Evolutionary conservation across 2,888 invertebrate species (phyloP), one percentile per base, ranked within the genome.

Genomic region (Dioctria linearis): DNA sequence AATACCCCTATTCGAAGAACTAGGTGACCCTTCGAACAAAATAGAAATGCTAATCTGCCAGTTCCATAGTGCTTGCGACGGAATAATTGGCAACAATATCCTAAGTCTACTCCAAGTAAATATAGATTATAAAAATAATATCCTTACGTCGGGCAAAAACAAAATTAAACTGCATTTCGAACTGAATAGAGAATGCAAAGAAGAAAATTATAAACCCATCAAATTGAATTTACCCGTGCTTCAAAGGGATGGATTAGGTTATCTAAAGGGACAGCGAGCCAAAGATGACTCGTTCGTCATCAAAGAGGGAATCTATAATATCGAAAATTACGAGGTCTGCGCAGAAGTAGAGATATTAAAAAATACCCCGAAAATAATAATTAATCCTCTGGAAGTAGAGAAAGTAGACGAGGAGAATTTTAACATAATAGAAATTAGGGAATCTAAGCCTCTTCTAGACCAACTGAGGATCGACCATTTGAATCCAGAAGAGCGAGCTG

Each of bases 1-100:
- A 4, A 61, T 61, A 61, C 61, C 37, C 25, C 5, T 61, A 8
- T 61, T 61, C 3, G 61, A 61, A 61, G 37, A 61, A 37, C 1
- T 61, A 6, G 61, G 37, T 9, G 57, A 57, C 11, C 57, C 57
- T 11, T 6, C 39, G 5, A 39, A 13, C n/a, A 61, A 39, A 61
- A 25, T 61, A 37, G 61, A 61, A 39, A 8, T 61, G 5, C 39
- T 61, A 8, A 9, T 61, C 9, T 61, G 61, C 37, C 37, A 13
- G 25, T 61, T 78, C 25, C 65, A 78, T 39, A 39, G 46, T 40
- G 37, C 65, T 3, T 78, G 37, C 39, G 78, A 78, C 11, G 78
- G 65, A 5, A 13, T 78, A 40, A 40, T 78, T 5, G 78, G 61
- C n/a, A 80, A 80, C 25, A 61, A 61, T 61, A 61, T 61, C 11